phyloP scores from a whole-genome alignment of 2,113 vertebrate genomes.

The Aepyceros melampus region DNA sequence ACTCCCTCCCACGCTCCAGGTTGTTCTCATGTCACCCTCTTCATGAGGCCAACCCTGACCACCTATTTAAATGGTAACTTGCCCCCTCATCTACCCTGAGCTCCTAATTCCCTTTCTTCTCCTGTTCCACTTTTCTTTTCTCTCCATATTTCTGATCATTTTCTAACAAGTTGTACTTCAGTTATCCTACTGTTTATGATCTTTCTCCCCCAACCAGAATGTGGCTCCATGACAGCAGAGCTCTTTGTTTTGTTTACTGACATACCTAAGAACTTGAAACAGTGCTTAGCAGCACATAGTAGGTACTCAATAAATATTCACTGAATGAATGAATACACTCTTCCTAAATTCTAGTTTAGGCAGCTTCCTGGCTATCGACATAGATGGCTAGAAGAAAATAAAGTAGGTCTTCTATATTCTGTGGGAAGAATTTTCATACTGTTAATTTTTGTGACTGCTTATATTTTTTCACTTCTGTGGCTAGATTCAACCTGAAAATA shows the following conservation, averaged over 20 bases:
- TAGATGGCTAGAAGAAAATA: not conserved
- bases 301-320: not conserved
- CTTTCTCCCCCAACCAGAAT: not conserved
- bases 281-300: not conserved
- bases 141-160: not conserved
- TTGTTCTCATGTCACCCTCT: not conserved
- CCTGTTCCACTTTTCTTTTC: not conserved
- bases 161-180: not conserved
- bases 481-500: not conserved
- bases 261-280: not conserved
- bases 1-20: not conserved
- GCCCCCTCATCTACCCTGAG: not conserved
- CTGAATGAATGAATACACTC: not conserved
- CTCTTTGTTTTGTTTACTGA: not conserved
- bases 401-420: not conserved
- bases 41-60: not conserved
- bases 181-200: not conserved
- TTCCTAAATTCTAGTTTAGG: not conserved
- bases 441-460: not conserved
- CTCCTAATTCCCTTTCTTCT: not conserved
- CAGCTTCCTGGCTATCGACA: not conserved
- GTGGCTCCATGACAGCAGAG: not conserved
- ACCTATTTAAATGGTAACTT: not conserved
- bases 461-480: not conserved
- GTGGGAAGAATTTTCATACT: not conserved